Evolutionary conservation across 1,140 invertebrate species (phyloP), one percentile per base, ranked within the genome.

Genomic region (Cydia amplana): DNA sequence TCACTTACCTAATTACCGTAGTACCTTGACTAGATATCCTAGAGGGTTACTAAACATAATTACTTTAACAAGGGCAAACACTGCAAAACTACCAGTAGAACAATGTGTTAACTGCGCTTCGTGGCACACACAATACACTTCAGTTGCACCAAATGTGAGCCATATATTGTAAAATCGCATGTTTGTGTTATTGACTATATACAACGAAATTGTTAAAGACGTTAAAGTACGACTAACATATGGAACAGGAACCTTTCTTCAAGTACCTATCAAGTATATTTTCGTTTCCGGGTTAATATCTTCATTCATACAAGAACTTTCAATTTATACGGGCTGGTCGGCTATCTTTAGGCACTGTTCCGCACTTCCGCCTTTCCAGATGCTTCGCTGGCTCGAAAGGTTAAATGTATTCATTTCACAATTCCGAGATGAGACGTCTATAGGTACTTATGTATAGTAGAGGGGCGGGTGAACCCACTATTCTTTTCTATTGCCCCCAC

Each of bases 1-100:
- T 32, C 65, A 70, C 65, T 70, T 36, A 70, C 32, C 65, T 70
- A 40, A 70, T 70, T 18, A 20, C 65, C 32, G 18, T 36, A 70
- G 65, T 25, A 36, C 65, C 65, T 70, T 65, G 63, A 70, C 32
- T 70, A 40, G 16, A 18, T 36, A 70, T 70, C 65, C 32, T 70
- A 70, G 65, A 70, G 65, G 28, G 12, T 43, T 70, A 70, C 65
- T 70, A 36, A 70, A 70, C 65, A 43, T n/a, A 70, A 70, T 36
- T 36, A 70, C 65, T 70, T 70, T 18, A 18, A 43, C 64, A 70
- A 70, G 65, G 65, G 65, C 32, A 70, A 70, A 70, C 65, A 70
- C 65, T 36, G 28, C 28, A 40, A 70, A 36, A 36, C 28, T 70
- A 36, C 16, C 25, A 36, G 28, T 70, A 70, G 65, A 70, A 18